Percentiles rank a stretch among this genome's conserved stretches.
Evolutionary conservation across 2,113 vertebrate species (phyloP).

Genomic region (Ochotona princeps): DNA sequence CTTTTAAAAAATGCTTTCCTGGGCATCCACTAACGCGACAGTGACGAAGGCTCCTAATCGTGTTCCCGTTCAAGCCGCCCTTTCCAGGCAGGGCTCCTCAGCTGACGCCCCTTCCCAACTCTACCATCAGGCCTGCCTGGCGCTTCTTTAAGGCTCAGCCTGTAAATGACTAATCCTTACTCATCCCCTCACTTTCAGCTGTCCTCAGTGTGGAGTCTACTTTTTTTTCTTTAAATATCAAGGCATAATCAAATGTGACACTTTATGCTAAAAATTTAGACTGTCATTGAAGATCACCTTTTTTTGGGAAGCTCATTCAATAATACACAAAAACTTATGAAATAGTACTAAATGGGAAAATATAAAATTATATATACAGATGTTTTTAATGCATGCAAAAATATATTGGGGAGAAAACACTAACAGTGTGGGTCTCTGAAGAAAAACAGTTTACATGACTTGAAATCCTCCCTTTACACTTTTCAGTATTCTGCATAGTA

Average conservation of each 20-base stretch:
- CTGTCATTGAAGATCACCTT: not conserved
- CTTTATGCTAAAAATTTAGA: not conserved
- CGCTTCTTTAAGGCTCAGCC: not conserved
- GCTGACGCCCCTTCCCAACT: not conserved
- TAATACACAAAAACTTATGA: not conserved
- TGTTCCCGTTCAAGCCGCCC: too few species aligned
- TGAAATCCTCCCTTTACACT: not conserved
- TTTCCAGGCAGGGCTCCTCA: not conserved
- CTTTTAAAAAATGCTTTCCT: not conserved
- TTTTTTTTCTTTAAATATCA: not conserved
- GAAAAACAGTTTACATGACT: not conserved
- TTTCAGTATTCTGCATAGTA: not conserved
- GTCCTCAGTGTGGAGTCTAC: not conserved
- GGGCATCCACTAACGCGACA: too few species aligned
- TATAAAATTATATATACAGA: not conserved
- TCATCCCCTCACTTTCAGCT: not conserved
- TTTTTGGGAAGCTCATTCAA: conserved; percentile 3
- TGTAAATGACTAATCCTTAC: conserved; percentile 2
- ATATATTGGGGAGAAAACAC: not conserved
- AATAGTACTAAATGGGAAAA: conserved; percentile 8
- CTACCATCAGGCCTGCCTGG: not conserved
- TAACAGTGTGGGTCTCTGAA: not conserved
- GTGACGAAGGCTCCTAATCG: too few species aligned
- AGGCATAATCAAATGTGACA: conserved; percentile 1
- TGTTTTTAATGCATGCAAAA: not conserved